These are phyloP conservation scores for Acrossocheilus wenchowensis DNA, from an alignment of 2,797 vertebrate genomes.

Conservation along the genomic window DNA sequence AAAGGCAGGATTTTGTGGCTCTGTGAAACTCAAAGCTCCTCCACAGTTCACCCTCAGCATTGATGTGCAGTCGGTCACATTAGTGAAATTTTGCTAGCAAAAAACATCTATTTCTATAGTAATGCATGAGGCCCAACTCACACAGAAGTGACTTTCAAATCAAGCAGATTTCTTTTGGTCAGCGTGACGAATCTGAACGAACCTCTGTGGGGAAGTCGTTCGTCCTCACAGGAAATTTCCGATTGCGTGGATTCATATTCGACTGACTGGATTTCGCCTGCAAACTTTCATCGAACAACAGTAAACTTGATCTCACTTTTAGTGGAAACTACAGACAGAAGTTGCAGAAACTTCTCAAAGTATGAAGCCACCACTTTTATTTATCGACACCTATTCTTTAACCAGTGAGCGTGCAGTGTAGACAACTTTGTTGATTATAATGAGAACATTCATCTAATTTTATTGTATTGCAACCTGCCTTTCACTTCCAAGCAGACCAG, in stretches of 20 bases:
- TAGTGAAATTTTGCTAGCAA: not conserved
- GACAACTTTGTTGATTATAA: not conserved
- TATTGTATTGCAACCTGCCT: not conserved
- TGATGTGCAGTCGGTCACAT: not conserved
- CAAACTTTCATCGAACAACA: no score
- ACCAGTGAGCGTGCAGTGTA: not conserved
- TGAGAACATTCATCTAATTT: not conserved
- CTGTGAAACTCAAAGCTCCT: not conserved
- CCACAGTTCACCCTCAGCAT: not conserved
- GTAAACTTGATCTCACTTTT: not conserved
- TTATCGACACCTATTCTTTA: no score
- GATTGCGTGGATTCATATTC: no score
- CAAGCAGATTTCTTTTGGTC: not conserved
- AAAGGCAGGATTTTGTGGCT: conserved; percentile 2
- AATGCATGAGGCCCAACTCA: not conserved
- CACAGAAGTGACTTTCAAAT: not conserved
- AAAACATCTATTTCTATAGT: not conserved
- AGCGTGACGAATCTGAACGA: not conserved
- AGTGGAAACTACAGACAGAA: not conserved
- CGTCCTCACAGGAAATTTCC: no score
- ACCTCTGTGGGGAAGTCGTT: not conserved
- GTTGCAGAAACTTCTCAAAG: not conserved
- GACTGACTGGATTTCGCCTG: no score
- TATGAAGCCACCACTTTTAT: no score
- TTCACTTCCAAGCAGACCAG: not conserved